phyloP scores from a whole-genome alignment of 2,888 invertebrate genomes.

The Merodon equestris region DNA sequence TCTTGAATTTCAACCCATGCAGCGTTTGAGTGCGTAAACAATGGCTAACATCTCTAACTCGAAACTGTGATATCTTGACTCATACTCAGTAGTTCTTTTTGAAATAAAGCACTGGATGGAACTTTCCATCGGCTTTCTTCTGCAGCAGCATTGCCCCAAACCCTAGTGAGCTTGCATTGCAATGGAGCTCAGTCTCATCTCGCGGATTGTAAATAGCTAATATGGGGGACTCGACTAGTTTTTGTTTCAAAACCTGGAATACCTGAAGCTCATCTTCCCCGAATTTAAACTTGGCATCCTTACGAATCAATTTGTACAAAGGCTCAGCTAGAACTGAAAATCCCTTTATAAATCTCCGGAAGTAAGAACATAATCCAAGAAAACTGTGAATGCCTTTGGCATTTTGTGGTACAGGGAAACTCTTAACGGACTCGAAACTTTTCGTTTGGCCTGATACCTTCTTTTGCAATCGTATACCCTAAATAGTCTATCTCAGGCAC shows the following conservation, averaged over 20 bases:
- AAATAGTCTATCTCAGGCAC: conserved; percentile 68
- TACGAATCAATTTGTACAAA: conserved; percentile 56
- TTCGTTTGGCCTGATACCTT: conserved; percentile 32
- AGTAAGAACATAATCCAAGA: conserved; percentile 40
- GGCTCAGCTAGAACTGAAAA: conserved; percentile 71
- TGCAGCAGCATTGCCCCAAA: conserved; percentile 57
- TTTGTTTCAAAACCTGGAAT: not conserved
- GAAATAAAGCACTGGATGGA: conserved; percentile 72
- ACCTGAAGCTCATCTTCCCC: not conserved
- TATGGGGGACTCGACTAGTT: not conserved
- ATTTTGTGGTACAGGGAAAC: conserved; percentile 11
- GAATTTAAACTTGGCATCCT: not conserved
- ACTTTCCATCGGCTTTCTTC: conserved; percentile 38
- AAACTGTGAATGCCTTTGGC: conserved; percentile 19
- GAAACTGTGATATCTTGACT: conserved; percentile 71
- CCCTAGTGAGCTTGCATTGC: conserved; percentile 52
- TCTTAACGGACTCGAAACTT: conserved; percentile 1
- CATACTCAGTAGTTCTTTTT: conserved; percentile 69
- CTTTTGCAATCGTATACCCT: conserved; percentile 63
- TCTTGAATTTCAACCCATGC: too few species aligned
- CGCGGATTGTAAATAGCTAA: not conserved
- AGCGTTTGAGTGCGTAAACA: too few species aligned
- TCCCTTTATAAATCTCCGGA: conserved; percentile 71
- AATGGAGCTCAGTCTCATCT: not conserved
- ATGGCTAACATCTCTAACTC: conserved; percentile 71